Base-by-base conservation (phyloP, 2,888 invertebrate genomes). In the Allophyes oxyacanthae region DNA sequence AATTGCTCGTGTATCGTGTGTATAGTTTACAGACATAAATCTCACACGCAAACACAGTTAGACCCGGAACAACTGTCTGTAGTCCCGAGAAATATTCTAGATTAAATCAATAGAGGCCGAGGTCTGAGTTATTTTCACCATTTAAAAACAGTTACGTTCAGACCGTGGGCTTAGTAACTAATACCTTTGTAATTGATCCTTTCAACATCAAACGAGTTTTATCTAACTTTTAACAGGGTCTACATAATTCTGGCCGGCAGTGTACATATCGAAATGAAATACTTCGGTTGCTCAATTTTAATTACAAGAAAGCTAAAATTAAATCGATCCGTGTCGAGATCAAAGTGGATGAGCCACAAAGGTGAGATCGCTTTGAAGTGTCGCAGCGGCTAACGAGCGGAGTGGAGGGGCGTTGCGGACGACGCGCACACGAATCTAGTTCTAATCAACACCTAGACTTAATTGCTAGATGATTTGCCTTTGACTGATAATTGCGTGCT, bases 321-420 rank as follows among this genome's bases (percentile, higher is more conserved):
- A 79, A 81, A 87, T 86, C 83, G 87, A 90, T 84, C 79, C 79
- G 73, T 73, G 81, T 75, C 72, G 72, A 83, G 85, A 90, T 91
- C 89, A 91, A 91, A 91, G 89, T 72, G 70, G 71, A 64, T 64
- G 77, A 72, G 78, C 82, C 75, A 84, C 86, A 89, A 87, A 86
- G 90, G 83, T 84, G 86, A 86, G 73, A 87, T 86, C 87, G 79
- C 87, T 89, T 84, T 89, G 85, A 87, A 88, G 83, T 84, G 81
- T 76, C 77, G 67, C 73, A 63, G 60, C 67, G 43, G 67, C 81
- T 87, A 85, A 89, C 82, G 82, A 85, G 79, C 69, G 68, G 34
- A 64, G 63, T 64, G 51, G 59, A 75, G 51, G 43, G 49, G 63
- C 70, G 42, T 34, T 53, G 60, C 51, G 44, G 42, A 41, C 51